These are phyloP conservation scores for Stenichneumon culpator DNA, from an alignment of 2,888 invertebrate genomes.

Conservation along the genomic window DNA sequence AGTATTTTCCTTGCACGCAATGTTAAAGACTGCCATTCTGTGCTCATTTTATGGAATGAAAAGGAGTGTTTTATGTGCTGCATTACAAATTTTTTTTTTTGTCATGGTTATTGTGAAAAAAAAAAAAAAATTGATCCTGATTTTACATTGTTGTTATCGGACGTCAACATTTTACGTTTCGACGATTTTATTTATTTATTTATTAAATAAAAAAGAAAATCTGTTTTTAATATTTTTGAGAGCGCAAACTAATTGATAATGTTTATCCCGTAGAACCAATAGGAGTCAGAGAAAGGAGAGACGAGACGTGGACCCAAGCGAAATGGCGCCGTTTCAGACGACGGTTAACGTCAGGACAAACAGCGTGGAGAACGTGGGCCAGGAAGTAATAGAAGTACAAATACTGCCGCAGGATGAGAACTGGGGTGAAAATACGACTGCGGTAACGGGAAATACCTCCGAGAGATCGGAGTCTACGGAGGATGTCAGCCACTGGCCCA, in stretches of 20 bases:
- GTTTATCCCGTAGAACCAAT: conserved; percentile 86
- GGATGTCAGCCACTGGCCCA: conserved; percentile 93
- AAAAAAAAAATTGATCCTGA: no score
- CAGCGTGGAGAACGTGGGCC: conserved; percentile 93
- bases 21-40: no score
- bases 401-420: conserved; percentile 98
- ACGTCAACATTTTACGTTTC: no score
- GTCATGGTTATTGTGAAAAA: no score
- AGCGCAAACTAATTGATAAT: conserved; percentile 26
- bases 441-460: conserved; percentile 98
- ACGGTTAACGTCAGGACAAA: conserved; percentile 89
- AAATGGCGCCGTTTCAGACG: conserved; percentile 95
- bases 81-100: no score
- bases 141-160: no score
- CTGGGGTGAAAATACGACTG: conserved; percentile 99
- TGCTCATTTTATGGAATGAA: no score
- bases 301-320: conserved; percentile 86
- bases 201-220: conserved; percentile 1
- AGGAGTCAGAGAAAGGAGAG: conserved; percentile 89
- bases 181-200: conserved; percentile 14
- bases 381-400: conserved; percentile 98
- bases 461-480: conserved; percentile 98
- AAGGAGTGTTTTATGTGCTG: no score
- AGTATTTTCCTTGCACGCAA: no score
- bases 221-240: neutral